phyloP scores from a whole-genome alignment of 1,140 invertebrate species.

The Oedothorax gibbosus region DNA sequence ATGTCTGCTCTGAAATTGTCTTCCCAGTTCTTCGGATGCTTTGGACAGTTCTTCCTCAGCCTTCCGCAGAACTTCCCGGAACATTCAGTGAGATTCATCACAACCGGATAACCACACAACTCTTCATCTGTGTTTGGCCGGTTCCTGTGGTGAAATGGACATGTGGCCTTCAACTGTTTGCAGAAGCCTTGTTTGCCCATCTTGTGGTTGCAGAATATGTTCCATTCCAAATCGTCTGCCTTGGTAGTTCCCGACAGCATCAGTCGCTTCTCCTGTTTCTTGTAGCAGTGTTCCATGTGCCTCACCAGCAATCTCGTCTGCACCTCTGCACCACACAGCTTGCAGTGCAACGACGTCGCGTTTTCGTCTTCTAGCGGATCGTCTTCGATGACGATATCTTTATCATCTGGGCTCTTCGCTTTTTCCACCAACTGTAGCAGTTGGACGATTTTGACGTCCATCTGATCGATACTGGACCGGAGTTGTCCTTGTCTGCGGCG shows the following conservation, averaged over 20 bases:
- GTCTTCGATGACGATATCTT: neutral
- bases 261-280: slow-evolving; percentile 31
- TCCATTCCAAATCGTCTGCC: slow-evolving; percentile 36
- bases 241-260: neutral
- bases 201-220: slow-evolving; percentile 42
- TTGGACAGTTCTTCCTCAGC: slow-evolving; percentile 89
- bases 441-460: slow-evolving; percentile 81
- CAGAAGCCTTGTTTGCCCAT: slow-evolving; percentile 80
- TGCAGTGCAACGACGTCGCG: neutral
- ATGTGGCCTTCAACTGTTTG: slow-evolving; percentile 93
- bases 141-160: slow-evolving; percentile 92
- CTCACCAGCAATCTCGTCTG: neutral
- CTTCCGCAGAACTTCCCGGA: slow-evolving; percentile 78
- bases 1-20: slow-evolving; percentile 89
- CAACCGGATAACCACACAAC: slow-evolving; percentile 91
- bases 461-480: slow-evolving; percentile 73
- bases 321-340: slow-evolving; percentile 29
- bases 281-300: slow-evolving; percentile 39
- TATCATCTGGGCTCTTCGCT: neutral
- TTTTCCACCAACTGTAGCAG: slow-evolving; percentile 70
- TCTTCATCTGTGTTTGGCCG: slow-evolving; percentile 90
- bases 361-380: slow-evolving; percentile 25
- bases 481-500: slow-evolving; percentile 77
- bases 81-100: slow-evolving; percentile 70
- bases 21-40: slow-evolving; percentile 91